Conservation (phyloP, 2,888 invertebrate genomes). For the Pollenia amentaria region DNA sequence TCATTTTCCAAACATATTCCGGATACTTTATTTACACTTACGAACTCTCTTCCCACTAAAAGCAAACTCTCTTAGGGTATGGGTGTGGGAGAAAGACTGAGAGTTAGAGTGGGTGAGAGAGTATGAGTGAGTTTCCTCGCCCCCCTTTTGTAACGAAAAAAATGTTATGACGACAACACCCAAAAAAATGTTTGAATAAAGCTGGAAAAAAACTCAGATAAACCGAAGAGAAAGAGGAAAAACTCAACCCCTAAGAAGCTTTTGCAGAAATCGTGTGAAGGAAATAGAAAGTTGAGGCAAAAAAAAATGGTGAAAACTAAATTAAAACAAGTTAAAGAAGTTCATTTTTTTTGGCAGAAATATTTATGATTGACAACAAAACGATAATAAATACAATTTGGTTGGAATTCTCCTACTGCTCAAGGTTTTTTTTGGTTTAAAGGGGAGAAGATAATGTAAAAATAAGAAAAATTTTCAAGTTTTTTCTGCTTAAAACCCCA, state of each 20-base stretch:
- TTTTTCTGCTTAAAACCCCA: too few species aligned
- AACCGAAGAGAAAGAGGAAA: not conserved
- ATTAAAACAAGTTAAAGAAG: not conserved
- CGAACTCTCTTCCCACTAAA: not conserved
- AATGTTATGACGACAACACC: conserved; percentile 37
- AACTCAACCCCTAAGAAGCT: conserved; percentile 8
- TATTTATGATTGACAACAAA: not conserved
- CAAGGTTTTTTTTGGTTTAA: too few species aligned
- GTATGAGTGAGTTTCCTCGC: conserved; percentile 26
- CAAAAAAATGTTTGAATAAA: not conserved
- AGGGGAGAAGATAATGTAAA: too few species aligned
- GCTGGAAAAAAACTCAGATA: not conserved
- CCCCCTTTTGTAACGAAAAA: not conserved
- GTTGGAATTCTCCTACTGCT: too few species aligned
- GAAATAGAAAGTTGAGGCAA: not conserved
- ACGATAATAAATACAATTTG: not conserved
- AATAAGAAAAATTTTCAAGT: too few species aligned
- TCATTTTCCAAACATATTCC: not conserved
- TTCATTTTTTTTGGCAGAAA: conserved; percentile 4
- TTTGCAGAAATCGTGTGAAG: not conserved
- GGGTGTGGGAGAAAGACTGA: not conserved
- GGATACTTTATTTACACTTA: conserved; percentile 6
- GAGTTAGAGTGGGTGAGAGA: not conserved
- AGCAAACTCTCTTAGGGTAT: too few species aligned
- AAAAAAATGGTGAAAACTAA: not conserved